Evolutionary conservation across 2,113 vertebrate species (phyloP).

Genomic region (Phoenicopterus ruber): DNA sequence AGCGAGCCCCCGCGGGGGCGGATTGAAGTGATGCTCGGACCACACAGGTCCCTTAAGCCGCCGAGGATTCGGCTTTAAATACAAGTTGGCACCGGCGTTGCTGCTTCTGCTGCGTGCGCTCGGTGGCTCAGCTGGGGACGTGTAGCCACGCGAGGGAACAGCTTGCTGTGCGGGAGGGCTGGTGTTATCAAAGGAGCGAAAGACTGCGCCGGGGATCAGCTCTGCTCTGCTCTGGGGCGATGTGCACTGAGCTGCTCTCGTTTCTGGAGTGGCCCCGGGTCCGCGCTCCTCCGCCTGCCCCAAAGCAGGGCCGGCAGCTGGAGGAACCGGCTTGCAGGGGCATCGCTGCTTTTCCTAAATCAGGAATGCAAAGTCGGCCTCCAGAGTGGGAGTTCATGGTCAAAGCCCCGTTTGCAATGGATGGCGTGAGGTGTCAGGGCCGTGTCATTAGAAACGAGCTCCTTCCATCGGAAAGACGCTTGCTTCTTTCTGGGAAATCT

Average conservation of each 20-base stretch:
- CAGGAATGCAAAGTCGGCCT: not conserved
- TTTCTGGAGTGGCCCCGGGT: accelerated
- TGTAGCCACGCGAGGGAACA: constrained; percentile 41
- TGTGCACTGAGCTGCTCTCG: accelerated
- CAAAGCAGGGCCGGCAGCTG: not conserved
- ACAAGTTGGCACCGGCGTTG: not conserved
- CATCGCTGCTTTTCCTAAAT: not conserved
- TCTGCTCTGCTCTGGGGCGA: not conserved
- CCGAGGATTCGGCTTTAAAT: not conserved
- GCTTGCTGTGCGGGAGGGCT: not conserved
- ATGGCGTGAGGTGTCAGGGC: not conserved
- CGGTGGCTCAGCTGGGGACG: not conserved
- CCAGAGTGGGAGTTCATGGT: not conserved
- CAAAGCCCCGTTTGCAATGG: not conserved
- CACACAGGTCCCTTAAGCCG: constrained; percentile 15
- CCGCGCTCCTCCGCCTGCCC: accelerated
- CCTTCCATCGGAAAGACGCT: not conserved
- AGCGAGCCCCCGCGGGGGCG: not conserved
- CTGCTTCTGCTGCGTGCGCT: not conserved
- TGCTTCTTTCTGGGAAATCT: not conserved
- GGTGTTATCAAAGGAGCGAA: not conserved
- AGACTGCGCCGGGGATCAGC: not conserved
- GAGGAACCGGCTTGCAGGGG: not conserved
- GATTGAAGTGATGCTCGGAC: not conserved
- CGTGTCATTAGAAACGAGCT: accelerated